Percentiles rank a stretch among this genome's conserved stretches.
These are phyloP conservation scores for Leucophenga montana DNA, from an alignment of 2,888 invertebrate genomes.

Conservation along the genomic window DNA sequence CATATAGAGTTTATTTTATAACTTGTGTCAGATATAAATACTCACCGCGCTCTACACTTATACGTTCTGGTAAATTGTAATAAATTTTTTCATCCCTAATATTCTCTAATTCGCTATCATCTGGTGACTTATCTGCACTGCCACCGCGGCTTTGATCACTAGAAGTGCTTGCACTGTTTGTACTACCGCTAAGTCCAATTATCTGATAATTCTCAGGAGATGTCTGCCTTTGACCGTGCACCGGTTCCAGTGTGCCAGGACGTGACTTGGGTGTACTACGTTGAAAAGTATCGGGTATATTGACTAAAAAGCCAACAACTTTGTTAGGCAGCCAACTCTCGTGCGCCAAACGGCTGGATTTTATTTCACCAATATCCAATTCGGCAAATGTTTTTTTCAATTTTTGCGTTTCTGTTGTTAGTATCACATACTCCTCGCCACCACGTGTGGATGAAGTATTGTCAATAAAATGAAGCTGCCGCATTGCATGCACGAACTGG, in stretches of 20 bases:
- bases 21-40: background rate
- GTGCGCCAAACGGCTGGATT: slow-evolving; percentile 59
- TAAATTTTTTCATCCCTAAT: slow-evolving; percentile 62
- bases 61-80: slow-evolving; percentile 66
- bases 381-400: slow-evolving; percentile 90
- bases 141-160: slow-evolving; percentile 60
- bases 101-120: slow-evolving; percentile 77
- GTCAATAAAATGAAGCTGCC: slow-evolving; percentile 66
- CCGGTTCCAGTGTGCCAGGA: slow-evolving; percentile 45
- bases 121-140: slow-evolving; percentile 75
- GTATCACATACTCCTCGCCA: slow-evolving; percentile 79
- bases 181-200: slow-evolving; percentile 57
- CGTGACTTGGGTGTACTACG: slow-evolving; percentile 55
- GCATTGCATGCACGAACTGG: slow-evolving; percentile 73
- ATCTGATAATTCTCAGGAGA: slow-evolving; percentile 70
- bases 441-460: slow-evolving; percentile 76
- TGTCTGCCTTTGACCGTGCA: slow-evolving; percentile 49
- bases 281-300: slow-evolving; percentile 67
- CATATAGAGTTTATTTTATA: background rate
- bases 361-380: slow-evolving; percentile 79
- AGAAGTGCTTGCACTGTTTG: slow-evolving; percentile 56
- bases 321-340: slow-evolving; percentile 71
- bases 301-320: slow-evolving; percentile 68
- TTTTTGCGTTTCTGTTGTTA: slow-evolving; percentile 81
- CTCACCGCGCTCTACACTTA: slow-evolving; percentile 61